A percentile compares a stretch with the other conserved stretches of the same genome.
Evolutionary conservation across 2,797 vertebrate genomes (phyloP).

Genomic region (Coregonus ussuriensis): DNA sequence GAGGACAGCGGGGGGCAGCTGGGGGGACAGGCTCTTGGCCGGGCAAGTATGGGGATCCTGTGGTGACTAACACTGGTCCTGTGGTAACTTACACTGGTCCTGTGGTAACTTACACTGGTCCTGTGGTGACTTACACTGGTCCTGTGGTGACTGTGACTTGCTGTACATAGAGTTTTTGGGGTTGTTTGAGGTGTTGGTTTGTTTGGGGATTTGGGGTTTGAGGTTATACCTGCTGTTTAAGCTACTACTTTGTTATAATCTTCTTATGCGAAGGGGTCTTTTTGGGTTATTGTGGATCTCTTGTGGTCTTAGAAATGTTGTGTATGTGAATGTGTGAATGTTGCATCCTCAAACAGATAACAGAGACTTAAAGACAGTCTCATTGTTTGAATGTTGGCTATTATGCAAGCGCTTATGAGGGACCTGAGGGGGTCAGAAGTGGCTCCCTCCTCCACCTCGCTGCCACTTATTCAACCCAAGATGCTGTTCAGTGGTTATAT

Average conservation of each 20-base stretch:
- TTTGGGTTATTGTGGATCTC: neutral
- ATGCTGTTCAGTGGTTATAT: neutral
- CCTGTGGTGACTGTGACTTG: neutral
- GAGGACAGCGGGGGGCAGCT: slow-evolving; percentile 48
- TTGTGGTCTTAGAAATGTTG: neutral
- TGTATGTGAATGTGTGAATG: neutral
- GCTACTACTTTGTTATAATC: neutral
- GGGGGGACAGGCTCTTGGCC: slow-evolving; percentile 61
- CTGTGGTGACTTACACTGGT: neutral
- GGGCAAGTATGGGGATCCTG: slow-evolving; percentile 76
- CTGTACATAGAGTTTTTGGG: neutral
- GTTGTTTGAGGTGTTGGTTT: neutral
- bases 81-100: neutral
- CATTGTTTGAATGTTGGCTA: neutral
- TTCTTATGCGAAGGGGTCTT: neutral
- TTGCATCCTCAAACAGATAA: neutral
- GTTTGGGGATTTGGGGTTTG: neutral
- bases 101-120: neutral
- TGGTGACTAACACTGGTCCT: neutral
- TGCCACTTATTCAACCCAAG: neutral
- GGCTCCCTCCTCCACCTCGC: neutral
- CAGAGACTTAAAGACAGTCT: neutral
- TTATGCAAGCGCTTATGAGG: neutral
- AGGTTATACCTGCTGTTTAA: neutral
- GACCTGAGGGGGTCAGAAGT: neutral